phyloP scores from a whole-genome alignment of 2,113 vertebrate species.

The Ornithorhynchus anatinus region DNA sequence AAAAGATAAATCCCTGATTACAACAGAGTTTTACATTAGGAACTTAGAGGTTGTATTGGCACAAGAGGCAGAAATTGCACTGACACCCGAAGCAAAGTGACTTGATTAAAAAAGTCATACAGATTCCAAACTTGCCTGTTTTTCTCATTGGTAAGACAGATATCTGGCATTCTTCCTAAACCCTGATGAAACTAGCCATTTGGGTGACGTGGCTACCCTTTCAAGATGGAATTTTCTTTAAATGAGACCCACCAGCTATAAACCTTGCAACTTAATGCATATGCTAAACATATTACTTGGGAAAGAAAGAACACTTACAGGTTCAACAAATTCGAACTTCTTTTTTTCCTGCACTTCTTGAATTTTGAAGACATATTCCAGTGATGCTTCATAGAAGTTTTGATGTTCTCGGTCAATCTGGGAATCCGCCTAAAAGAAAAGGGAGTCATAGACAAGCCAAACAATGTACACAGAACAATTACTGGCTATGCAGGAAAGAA shows the following conservation, averaged over 20 bases:
- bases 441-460: conserved; percentile 36
- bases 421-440: conserved; percentile 90
- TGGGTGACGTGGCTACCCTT: too few species aligned
- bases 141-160: too few species aligned
- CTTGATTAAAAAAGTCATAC: conserved; percentile 2
- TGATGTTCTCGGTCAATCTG: conserved; percentile 94
- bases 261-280: neutral
- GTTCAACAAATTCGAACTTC: conserved; percentile 99
- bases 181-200: too few species aligned
- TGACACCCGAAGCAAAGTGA: conserved; percentile 15
- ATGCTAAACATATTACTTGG: neutral
- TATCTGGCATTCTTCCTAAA: too few species aligned
- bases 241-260: neutral
- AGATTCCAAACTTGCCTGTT: neutral
- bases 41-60: too few species aligned
- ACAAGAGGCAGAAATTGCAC: too few species aligned
- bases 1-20: too few species aligned
- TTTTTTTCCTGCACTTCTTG: conserved; percentile 99
- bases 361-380: conserved; percentile 98
- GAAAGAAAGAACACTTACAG: conserved; percentile 73
- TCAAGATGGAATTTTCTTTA: neutral
- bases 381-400: conserved; percentile 93
- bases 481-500: too few species aligned
- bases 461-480: neutral
- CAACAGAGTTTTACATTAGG: too few species aligned